Evolutionary conservation across 2,113 vertebrate genomes (phyloP).

Genomic region (Tretioscincus oriximinensis): DNA sequence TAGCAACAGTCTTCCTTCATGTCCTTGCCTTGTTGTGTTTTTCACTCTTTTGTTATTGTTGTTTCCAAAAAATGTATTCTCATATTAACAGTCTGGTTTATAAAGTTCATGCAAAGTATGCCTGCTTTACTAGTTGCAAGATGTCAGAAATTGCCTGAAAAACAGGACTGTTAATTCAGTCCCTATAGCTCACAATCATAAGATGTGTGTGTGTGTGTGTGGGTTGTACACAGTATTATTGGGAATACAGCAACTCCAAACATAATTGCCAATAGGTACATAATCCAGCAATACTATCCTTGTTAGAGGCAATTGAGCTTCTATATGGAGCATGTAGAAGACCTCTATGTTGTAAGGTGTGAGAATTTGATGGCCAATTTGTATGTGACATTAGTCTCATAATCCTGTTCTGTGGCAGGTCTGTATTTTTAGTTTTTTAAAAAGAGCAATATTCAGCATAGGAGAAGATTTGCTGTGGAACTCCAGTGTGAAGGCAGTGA

Average conservation of each 20-base stretch:
- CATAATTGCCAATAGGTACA: no score
- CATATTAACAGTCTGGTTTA: slow-evolving; percentile 23
- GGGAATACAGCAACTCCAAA: no score
- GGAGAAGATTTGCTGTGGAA: no score
- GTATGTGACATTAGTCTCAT: no score
- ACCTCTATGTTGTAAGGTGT: background rate
- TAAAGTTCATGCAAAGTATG: no score
- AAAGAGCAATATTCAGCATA: background rate
- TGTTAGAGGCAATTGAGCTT: no score
- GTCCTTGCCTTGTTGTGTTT: slow-evolving; percentile 44
- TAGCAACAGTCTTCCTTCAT: slow-evolving; percentile 55
- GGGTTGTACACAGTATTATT: no score
- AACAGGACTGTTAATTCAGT: background rate
- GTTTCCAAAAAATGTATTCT: slow-evolving; percentile 69
- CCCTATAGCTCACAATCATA: background rate
- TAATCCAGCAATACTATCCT: no score
- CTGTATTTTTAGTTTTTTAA: background rate
- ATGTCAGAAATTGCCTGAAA: background rate
- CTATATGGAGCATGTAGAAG: background rate
- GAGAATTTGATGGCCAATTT: background rate
- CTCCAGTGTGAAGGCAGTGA: no score
- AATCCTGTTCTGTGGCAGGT: background rate
- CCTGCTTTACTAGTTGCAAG: no score
- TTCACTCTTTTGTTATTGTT: slow-evolving; percentile 43
- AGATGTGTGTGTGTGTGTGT: no score